Evolutionary conservation across 1,140 invertebrate genomes (phyloP), one percentile per base, ranked within the genome.

Genomic region (Physella acuta): DNA sequence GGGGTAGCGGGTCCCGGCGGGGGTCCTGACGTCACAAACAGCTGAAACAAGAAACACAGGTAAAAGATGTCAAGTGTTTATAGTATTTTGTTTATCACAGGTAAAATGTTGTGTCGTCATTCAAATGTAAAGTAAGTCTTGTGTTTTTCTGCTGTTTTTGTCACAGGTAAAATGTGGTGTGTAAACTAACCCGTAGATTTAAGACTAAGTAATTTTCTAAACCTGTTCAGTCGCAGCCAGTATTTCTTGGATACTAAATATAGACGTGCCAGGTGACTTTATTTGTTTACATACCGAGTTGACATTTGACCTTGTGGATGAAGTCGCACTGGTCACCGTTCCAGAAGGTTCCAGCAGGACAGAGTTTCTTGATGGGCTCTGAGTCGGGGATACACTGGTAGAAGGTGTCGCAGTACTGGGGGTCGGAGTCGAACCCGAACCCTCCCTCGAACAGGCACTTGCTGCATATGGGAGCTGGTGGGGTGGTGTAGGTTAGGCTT

Each of bases 331-430:
- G 20, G 8, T 4, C 5, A 20, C 31, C 37, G 28, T 61, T 3
- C 16, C 20, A 61, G 59, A 61, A 61, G n/a, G 59, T 61, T 36
- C 59, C 59, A 61, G 31, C 59, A 2, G 59, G 3, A 28, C 59
- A 61, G 2, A 30, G 1, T 3, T 17, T n/a, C 28, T 20, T 36
- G 2, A 37, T 28, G 5, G 59, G 31, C n/a, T 14, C 3, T 34
- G 33, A n/a, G 31, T 37, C 31, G 8, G 2, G 11, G 53, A 55
- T 24, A 44, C 59, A 61, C 31, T 37, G n/a, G 33, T 61, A 61
- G 59, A 36, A 61, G 31, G 2, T 4, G 33, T 61, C 59, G 37
- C 59, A 61, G 33, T 61, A 61, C 5, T 61, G 17, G 3, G 59
- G 59, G 24, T 61, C 59, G 8, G 33, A 2, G 2, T 14, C 33